Conservation (phyloP, 2,888 invertebrate species). For the Torymus aiolomorphi region DNA sequence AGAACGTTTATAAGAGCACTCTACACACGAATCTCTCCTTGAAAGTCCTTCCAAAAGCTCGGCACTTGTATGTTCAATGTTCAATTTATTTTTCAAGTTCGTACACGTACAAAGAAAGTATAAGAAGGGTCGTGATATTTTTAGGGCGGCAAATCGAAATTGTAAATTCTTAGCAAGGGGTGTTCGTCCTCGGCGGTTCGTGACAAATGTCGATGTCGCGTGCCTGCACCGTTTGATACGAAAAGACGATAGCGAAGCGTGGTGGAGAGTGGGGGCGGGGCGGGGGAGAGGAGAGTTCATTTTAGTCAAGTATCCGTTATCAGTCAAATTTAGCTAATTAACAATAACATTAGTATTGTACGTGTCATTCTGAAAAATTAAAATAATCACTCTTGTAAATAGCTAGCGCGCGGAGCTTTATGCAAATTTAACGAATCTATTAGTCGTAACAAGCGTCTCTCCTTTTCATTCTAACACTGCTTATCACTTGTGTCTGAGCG, state of each 20-base stretch:
- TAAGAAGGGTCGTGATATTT: neutral
- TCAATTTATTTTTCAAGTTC: too few species aligned
- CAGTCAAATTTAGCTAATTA: conserved; percentile 27
- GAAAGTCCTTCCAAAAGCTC: too few species aligned
- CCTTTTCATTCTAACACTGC: too few species aligned
- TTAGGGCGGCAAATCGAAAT: conserved; percentile 27
- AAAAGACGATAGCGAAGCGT: neutral
- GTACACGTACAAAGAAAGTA: too few species aligned
- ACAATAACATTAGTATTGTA: conserved; percentile 1
- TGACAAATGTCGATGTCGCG: conserved; percentile 42
- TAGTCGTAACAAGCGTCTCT: too few species aligned
- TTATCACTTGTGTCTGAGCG: neutral
- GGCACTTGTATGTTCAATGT: too few species aligned
- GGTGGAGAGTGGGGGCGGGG: neutral
- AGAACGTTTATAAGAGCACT: too few species aligned
- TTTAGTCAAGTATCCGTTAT: conserved; percentile 32
- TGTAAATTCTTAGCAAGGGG: conserved; percentile 17
- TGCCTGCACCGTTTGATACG: neutral
- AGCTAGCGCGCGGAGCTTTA: too few species aligned
- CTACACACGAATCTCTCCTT: too few species aligned
- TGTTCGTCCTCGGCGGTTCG: conserved; percentile 12
- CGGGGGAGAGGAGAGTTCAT: conserved; percentile 12
- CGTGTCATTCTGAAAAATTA: conserved; percentile 1
- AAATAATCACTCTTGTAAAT: neutral
- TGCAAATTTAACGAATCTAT: too few species aligned